Conservation (phyloP, 2,113 vertebrate genomes). For the Mellivora capensis region DNA sequence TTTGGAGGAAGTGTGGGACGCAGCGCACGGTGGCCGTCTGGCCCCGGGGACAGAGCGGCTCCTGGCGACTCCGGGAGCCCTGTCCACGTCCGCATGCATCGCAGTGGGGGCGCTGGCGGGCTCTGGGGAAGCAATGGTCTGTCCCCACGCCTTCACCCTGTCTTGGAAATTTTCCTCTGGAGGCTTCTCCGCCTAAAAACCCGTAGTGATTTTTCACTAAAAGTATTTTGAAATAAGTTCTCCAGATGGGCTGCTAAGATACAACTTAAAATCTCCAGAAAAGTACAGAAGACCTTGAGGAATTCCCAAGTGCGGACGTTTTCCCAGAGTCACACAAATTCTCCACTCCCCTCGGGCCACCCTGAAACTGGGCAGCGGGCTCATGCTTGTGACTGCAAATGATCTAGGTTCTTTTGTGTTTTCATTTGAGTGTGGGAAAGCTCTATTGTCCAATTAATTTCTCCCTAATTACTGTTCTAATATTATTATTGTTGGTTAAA, state of each 20-base stretch:
- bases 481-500: neutral
- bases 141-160: rapidly evolving
- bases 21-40: rapidly evolving
- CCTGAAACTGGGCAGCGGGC: rapidly evolving
- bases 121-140: too few species aligned
- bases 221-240: neutral
- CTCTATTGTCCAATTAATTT: neutral
- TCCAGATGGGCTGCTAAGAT: neutral
- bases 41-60: neutral
- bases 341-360: rapidly evolving
- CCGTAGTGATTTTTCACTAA: neutral
- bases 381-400: neutral
- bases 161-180: too few species aligned
- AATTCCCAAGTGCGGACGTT: neutral
- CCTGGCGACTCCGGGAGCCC: rapidly evolving
- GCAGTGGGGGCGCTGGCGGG: rapidly evolving
- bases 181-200: neutral
- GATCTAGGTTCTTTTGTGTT: neutral
- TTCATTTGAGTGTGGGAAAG: neutral
- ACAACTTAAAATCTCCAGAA: neutral
- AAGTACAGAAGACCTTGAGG: neutral
- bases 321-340: rapidly evolving
- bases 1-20: rapidly evolving
- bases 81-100: rapidly evolving
- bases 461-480: neutral